Base-by-base conservation (phyloP, 2,888 invertebrate genomes). In the Tetheella fluctuosa region DNA sequence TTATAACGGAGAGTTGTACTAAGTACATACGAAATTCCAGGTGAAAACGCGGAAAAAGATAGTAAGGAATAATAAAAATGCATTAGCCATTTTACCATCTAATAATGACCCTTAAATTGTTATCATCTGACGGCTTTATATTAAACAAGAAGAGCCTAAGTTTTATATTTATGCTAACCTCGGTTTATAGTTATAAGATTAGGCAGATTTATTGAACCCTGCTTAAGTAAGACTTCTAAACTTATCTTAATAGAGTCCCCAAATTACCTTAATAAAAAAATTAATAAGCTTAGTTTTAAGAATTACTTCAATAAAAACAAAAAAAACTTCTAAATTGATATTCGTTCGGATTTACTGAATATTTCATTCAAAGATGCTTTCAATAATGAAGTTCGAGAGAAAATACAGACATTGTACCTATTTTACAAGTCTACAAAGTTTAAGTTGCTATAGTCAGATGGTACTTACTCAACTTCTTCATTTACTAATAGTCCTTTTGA, bases 381-480 rank as follows among this genome's bases (percentile, higher is more conserved):
- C 52, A 25, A 60, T 60, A 57, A 60, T 60, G 56, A 48, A 23
- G 20, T 60, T 60, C 13, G 52, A 52, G 52, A 23, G 53, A 48
- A 20, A 48, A 17, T 20, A 48, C 48, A 48, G 48, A 48, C 15
- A 48, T 48, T 48, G 48, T 48, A 48, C 20, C 20, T 48, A 48
- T 20, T 15, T 48, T 48, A 53, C 58, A 62, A 59, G 63, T 65
- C 64, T 61, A 52, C 60, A n/a, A 66, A 70, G 64, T 67, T 67
- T 64, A 55, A 67, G 67, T 70, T 64, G 62, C n/a, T 48, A 20
- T 48, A 48, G 68, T 68, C 65, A 59, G 63, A 68, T 68, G 69
- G 69, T 71, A 71, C 72, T 66, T 69, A 64, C 60, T 65, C 64
- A 65, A 71, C 64, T 74, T 72, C 61, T 65, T 63, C 67, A 72